Conservation (phyloP, 2,888 invertebrate genomes). For the Patella caerulea region DNA sequence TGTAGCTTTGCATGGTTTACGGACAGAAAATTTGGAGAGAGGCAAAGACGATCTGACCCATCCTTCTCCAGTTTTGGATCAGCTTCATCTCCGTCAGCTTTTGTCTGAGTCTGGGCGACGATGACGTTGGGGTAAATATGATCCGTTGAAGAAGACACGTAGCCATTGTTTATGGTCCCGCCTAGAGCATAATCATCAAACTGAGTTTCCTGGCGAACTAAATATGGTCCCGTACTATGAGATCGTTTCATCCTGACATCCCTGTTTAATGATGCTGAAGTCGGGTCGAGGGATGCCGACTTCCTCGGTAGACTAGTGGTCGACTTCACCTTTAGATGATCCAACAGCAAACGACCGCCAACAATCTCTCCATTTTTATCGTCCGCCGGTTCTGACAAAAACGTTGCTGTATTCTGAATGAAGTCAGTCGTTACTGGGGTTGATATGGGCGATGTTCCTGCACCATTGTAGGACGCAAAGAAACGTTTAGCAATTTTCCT, state of each 20-base stretch:
- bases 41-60: too few species aligned
- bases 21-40: too few species aligned
- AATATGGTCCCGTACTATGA: conserved; percentile 24
- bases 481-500: conserved; percentile 47
- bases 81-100: background rate
- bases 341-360: conserved; percentile 29
- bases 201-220: conserved; percentile 9
- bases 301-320: background rate
- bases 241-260: conserved; percentile 25
- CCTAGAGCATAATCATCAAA: conserved; percentile 16
- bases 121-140: conserved; percentile 30
- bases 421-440: conserved; percentile 36
- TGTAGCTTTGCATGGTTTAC: too few species aligned
- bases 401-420: conserved; percentile 34
- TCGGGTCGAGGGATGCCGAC: background rate
- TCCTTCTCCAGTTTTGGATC: background rate
- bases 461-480: conserved; percentile 52
- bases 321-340: conserved; percentile 15
- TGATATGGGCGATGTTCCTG: conserved; percentile 32
- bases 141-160: background rate
- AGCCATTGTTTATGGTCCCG: conserved; percentile 4
- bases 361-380: conserved; percentile 33
- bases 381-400: conserved; percentile 29
- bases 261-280: background rate
- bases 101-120: conserved; percentile 8